Base-by-base conservation (phyloP, 2,888 invertebrate genomes). In the Cephus pulcher region DNA sequence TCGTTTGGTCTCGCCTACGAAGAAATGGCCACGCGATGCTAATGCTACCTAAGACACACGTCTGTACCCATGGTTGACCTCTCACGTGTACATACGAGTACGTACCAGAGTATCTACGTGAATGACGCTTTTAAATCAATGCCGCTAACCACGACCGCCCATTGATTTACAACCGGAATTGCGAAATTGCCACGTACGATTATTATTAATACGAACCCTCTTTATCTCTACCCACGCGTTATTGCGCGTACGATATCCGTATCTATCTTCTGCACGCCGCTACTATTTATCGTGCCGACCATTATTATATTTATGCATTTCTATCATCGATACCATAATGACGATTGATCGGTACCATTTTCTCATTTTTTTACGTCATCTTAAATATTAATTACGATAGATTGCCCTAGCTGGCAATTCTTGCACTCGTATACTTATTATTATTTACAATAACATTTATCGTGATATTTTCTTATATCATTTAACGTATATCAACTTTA, bases 181-280 rank as follows among this genome's bases (percentile, higher is more conserved):
- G 71, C 71, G 71, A 71, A 71, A 71, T 71, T 71, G 34, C 32
- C 71, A 71, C 56, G 56, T 71, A 71, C 71, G 71, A 33, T 71
- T 71, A 71, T 71, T 56, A 56, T 56, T 56, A 56, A 56, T 56
- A 56, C 56, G 56, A 56, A 56, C 56, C 56, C 56, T 56, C 56
- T 56, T 56, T 56, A 56, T 56, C 56, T 56, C 56, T 56, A 9
- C 56, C 56, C 56, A 56, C 56, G 56, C 56, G 23, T 56, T 56
- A 56, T 56, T 56, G 56, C 56, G 23, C 56, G 56, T 56, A 56
- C 23, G 56, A 23, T 56, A 56, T 23, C 56, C 56, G 56, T 56
- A 56, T 56, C 56, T 56, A 56, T 56, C 56, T 56, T 56, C 56
- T 23, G 56, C 56, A 56, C 56, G 56, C 56, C 23, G 23, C 56